Evolutionary conservation across 2,888 invertebrate species (phyloP), one percentile per base, ranked within the genome.

Genomic region (Parthenolecanium corni): DNA sequence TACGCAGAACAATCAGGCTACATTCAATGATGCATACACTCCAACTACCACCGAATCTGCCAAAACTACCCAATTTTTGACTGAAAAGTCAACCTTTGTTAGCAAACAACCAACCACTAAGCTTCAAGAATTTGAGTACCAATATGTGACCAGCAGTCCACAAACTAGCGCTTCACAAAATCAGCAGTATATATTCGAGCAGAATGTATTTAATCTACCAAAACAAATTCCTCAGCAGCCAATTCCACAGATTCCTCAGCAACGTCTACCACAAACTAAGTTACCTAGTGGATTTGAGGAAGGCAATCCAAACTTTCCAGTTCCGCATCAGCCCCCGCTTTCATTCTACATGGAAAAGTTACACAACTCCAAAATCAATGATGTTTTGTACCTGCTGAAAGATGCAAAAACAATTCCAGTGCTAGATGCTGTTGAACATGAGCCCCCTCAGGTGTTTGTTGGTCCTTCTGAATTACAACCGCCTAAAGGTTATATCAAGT

Each of bases 251-350:
- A 36, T 18, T 31, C 52, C 51, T 14, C 52, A 23, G 16, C 38
- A 3, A 2, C 23, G 5, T 3, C 20, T 16, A 42, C 14, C 16
- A n/a, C 23, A 57, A 11, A 52, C 21, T 25, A 52, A 52, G 42
- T 9, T 44, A 44, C 25, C 36, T 23, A 25, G 25, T 18, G n/a
- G 20, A 56, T 49, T 5, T n/a, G 38, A 57, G 14, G 51, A 52
- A 47, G 25, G 31, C 1, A 54, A 40, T 25, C 14, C 24, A 64
- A 54, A 66, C 66, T 63, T 67, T 36, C 71, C 74, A 0, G 72
- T 74, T 0, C 85, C 89, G 0, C 88, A 90, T 73, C 89, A 89
- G 71, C 89, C 89, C 1, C 89, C 89, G 0, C 73, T 90, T 51
- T 86, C 89, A 1, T 86, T 90, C 67, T 90, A 86, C 71, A 79